Conservation (phyloP, 2,888 invertebrate species). For the Chrysolina haemoptera region DNA sequence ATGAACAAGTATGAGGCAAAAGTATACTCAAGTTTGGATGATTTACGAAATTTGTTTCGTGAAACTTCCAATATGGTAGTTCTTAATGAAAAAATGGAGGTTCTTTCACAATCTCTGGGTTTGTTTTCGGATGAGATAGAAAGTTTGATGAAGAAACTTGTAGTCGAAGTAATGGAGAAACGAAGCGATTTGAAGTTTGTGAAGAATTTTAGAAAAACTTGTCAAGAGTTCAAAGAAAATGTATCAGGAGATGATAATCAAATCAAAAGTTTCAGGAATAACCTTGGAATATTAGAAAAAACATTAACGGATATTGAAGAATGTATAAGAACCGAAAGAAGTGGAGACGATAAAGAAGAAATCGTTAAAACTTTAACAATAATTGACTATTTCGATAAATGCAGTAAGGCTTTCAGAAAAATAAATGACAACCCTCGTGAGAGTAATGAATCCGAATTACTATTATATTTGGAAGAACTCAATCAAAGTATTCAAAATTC, state of each 20-base stretch:
- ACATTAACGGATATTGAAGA: constrained; percentile 40
- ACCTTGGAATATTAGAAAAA: constrained; percentile 41
- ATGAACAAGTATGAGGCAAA: constrained; percentile 45
- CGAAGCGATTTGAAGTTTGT: constrained; percentile 51
- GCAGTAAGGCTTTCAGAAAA: background rate
- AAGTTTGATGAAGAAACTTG: constrained; percentile 39
- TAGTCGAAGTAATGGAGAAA: constrained; percentile 40
- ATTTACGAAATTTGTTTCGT: constrained; percentile 34
- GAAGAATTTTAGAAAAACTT: constrained; percentile 37
- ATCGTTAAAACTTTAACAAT: constrained; percentile 13
- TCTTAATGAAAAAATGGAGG: constrained; percentile 60
- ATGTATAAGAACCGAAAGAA: constrained; percentile 27
- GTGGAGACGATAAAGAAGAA: constrained; percentile 33
- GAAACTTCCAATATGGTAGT: constrained; percentile 40
- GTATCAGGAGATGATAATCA: constrained; percentile 23
- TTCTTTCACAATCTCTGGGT: constrained; percentile 52
- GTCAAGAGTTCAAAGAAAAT: constrained; percentile 21
- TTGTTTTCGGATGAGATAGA: constrained; percentile 45
- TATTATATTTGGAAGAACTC: constrained; percentile 33
- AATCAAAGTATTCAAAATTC: constrained; percentile 27
- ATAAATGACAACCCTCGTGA: background rate
- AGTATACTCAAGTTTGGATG: constrained; percentile 40
- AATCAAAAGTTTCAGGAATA: constrained; percentile 33
- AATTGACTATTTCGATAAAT: background rate
- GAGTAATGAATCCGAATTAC: background rate